These are phyloP conservation scores for Ochotona princeps DNA, from an alignment of 2,113 vertebrate genomes.

Conservation along the genomic window DNA sequence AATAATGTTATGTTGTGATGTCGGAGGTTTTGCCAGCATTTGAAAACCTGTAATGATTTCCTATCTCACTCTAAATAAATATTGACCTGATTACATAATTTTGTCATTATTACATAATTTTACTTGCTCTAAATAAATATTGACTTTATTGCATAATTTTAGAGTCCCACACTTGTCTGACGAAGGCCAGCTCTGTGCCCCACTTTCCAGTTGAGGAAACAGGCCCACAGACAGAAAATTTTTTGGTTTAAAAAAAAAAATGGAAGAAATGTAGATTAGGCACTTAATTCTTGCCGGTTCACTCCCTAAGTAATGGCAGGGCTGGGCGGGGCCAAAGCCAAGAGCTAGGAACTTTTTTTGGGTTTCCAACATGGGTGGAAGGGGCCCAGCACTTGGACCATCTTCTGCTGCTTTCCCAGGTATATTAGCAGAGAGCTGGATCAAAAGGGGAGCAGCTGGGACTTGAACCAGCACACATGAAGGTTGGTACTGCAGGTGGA, in stretches of 20 bases:
- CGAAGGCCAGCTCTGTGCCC: not conserved
- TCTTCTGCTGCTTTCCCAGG: too few relatives aligned
- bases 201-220: not conserved
- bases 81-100: not conserved
- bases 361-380: too few relatives aligned
- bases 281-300: not conserved
- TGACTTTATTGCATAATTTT: conserved; percentile 16
- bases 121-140: conserved; percentile 45
- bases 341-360: too few relatives aligned
- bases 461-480: too few relatives aligned
- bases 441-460: too few relatives aligned
- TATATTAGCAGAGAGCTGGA: too few relatives aligned
- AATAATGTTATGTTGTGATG: not conserved
- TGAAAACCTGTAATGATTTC: conserved; percentile 23
- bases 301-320: too few relatives aligned
- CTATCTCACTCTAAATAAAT: conserved; percentile 24
- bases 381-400: too few relatives aligned
- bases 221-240: not conserved
- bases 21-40: conserved; percentile 35
- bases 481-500: too few relatives aligned
- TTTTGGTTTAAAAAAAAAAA: not conserved
- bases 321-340: too few relatives aligned
- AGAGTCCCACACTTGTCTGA: not conserved
- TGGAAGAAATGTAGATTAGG: not conserved
- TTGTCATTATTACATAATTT: not conserved